Base-by-base conservation (phyloP, 2,888 invertebrate genomes). In the Polyommatus icarus region DNA sequence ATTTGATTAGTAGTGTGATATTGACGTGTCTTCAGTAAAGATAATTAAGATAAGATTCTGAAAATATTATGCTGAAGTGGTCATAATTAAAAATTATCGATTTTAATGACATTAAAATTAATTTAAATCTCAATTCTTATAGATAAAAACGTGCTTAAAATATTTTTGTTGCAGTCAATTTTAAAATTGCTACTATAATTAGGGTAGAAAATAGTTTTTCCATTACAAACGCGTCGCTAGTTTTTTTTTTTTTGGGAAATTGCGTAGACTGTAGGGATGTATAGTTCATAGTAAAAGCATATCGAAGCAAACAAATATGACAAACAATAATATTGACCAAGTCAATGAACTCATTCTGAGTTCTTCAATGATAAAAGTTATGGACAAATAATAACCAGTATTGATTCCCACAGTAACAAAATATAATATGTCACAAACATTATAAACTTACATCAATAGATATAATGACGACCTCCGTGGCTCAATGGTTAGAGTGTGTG, bases 81-180 rank as follows among this genome's bases (percentile, higher is more conserved):
- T 15, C 1, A 15, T 15, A 29, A 67, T 67, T 29, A 18, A 67
- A 29, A 29, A 1, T 29, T 15, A 67, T 29, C 18, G 29, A 18
- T 32, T 32, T 59, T n/a, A n/a, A 77, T 50, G 50, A 71, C 46
- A n/a, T n/a, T n/a, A n/a, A 59, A 59, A 59, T n/a, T 59, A 59
- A n/a, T 6, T n/a, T 20, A 59, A 20, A 59, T 57, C 7, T 57
- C 6, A n/a, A n/a, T n/a, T 54, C 15, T 18, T 54, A 15, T 18
- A 4, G n/a, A 18, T n/a, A 54, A n/a, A 18, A 18, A 57, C n/a
- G n/a, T 57, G 18, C 18, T 57, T n/a, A n/a, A 57, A 57, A 18
- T 18, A 57, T 57, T 46, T 46, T 10, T 46, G 46, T 46, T 46
- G 46, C 10, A 2, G 10, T 40, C 8, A 40, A 40, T n/a, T n/a